Conservation (phyloP, 2,797 vertebrate species). For the Streptopelia turtur region DNA sequence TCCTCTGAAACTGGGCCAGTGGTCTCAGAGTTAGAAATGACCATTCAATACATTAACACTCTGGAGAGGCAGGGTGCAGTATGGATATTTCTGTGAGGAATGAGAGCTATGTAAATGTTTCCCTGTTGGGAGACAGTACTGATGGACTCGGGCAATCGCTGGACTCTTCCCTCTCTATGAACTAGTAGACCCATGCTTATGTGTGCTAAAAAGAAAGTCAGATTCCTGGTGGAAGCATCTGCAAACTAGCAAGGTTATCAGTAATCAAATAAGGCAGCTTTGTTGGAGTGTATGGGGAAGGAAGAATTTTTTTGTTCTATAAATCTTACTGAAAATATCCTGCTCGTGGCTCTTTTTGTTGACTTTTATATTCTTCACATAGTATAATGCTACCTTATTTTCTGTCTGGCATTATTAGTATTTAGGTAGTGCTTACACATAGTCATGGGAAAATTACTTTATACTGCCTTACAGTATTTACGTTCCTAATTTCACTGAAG, state of each 20-base stretch:
- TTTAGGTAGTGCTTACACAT: neutral
- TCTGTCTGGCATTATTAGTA: neutral
- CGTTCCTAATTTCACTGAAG: neutral
- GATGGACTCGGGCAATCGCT: neutral
- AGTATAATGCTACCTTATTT: neutral
- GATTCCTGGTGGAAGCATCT: neutral
- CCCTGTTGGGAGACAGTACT: neutral
- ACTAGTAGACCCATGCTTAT: fast-evolving
- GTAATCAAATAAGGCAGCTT: neutral
- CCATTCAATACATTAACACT: neutral
- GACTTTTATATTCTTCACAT: neutral
- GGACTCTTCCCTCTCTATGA: neutral
- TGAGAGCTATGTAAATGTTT: neutral
- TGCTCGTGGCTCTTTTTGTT: neutral
- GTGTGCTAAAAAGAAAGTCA: neutral
- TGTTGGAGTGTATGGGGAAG: neutral
- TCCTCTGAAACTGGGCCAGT: neutral
- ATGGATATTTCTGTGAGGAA: neutral
- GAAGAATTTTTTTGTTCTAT: neutral
- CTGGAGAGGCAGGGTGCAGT: neutral
- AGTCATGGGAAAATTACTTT: neutral
- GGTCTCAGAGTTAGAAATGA: neutral
- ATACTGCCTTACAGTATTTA: neutral
- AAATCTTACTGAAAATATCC: neutral
- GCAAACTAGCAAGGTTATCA: neutral